Evolutionary conservation across 92 coral and sea anemone genomes (phyloP).

Genomic region (Pocillopora grandis): DNA sequence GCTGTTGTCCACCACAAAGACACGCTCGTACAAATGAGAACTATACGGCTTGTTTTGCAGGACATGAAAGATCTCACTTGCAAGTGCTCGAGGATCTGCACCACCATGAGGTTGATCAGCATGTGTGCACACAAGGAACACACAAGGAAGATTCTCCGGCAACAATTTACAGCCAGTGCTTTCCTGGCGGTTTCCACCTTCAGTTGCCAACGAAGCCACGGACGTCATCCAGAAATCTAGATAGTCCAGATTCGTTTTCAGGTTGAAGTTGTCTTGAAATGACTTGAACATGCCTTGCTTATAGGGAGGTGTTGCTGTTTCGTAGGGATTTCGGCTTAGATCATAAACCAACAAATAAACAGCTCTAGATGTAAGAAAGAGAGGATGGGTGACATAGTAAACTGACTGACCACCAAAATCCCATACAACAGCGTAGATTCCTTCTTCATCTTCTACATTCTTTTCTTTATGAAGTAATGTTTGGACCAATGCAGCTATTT

Average conservation of each 20-base stretch:
- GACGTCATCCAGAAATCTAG: conserved; percentile 71
- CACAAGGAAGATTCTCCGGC: conserved; percentile 42
- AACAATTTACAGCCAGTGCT: neutral
- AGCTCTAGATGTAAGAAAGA: conserved; percentile 64
- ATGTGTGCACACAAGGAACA: conserved; percentile 64
- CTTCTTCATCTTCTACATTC: conserved; percentile 1
- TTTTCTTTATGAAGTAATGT: conserved; percentile 8
- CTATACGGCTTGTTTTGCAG: conserved; percentile 28
- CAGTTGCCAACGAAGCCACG: conserved; percentile 25
- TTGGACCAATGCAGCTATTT: conserved; percentile 33
- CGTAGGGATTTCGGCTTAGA: conserved; percentile 39
- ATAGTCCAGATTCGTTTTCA: conserved; percentile 49
- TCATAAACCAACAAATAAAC: conserved; percentile 57
- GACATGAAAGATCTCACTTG: conserved; percentile 34
- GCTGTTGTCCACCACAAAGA: conserved; percentile 64
- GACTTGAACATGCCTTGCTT: conserved; percentile 40
- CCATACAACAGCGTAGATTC: conserved; percentile 44
- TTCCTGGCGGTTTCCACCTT: neutral
- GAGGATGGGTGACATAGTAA: conserved; percentile 68
- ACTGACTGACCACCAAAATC: conserved; percentile 80
- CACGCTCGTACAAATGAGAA: conserved; percentile 16
- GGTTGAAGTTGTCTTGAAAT: conserved; percentile 14
- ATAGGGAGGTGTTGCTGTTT: conserved; percentile 37
- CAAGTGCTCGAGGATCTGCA: conserved; percentile 20
- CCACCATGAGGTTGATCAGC: conserved; percentile 53